Evolutionary conservation across 53 echinoderm and acorn worm genomes (phyloP), one percentile per base, ranked within the genome.

Genomic region (Pentamera pediparva): DNA sequence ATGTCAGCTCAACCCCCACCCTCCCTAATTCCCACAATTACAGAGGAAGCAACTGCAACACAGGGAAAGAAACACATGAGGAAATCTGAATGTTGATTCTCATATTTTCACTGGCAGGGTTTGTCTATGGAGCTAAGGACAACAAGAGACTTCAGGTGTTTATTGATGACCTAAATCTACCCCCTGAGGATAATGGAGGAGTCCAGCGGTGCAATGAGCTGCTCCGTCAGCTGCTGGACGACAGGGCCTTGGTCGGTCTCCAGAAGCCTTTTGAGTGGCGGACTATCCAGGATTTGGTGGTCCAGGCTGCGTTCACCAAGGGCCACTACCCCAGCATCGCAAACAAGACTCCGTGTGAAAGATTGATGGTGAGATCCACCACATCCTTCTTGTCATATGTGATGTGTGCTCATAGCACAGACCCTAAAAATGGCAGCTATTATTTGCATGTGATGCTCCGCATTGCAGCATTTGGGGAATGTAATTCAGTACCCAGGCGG

Each of bases 181-280:
- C 96, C 5, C 85, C 86, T 3, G 36, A 70, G 34, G 96, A 95
- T 67, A 87, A 91, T 62, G 85, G 87, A 40, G 96, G 96, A 32
- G 87, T 90, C 5, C 96, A 95, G 74, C 70, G 96, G 21, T 87
- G 91, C 61, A 90, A 87, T 29, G 96, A 95, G 80, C 80, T 95
- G 41, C 70, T 95, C 21, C 87, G 96, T 3, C 96, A 95, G 41
- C 82, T 95, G 32, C 62, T 95, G 20, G 96, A 95, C 52, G 96
- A 95, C 35, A 81, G 82, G 3, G 79, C 88, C 29, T 64, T 95
- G 39, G 88, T 95, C n/a, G 91, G 91, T 1, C 82, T 91, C 22
- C 87, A 95, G 80, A 91, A 91, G 39, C 96, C 96, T 0, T 95
- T 95, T 83, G 96, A 95, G 31, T 91, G 96, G 96, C 84, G 96